A percentile compares a stretch with the other conserved stretches of the same genome.
phyloP scores from a whole-genome alignment of 2,888 invertebrate species.

The Heliconius aoede region DNA sequence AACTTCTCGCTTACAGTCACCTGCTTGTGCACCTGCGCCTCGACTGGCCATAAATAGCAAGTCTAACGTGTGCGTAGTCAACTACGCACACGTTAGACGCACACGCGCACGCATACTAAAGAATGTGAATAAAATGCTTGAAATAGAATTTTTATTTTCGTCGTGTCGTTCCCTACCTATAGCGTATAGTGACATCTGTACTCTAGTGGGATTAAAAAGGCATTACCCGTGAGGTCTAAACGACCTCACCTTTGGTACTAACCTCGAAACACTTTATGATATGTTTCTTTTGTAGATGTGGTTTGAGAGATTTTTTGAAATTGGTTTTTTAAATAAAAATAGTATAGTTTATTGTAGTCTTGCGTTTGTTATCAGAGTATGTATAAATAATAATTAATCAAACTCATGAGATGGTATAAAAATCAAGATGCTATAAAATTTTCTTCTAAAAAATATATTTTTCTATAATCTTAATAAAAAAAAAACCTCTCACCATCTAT shows the following conservation, averaged over 20 bases:
- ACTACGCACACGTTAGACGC: too few species aligned
- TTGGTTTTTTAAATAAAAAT: neutral
- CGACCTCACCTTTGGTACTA: neutral
- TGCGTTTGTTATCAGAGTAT: too few species aligned
- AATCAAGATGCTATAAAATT: neutral
- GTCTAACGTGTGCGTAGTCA: too few species aligned
- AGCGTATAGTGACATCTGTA: slow-evolving; percentile 36
- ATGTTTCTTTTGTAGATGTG: neutral
- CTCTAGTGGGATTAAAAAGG: slow-evolving; percentile 35
- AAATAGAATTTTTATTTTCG: slow-evolving; percentile 42
- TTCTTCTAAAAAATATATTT: neutral
- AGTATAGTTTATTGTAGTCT: too few species aligned
- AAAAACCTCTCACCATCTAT: neutral
- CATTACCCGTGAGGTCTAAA: slow-evolving; percentile 26
- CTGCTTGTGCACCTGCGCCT: too few species aligned
- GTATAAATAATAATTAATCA: too few species aligned
- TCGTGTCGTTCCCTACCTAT: slow-evolving; percentile 29
- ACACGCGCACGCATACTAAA: slow-evolving; percentile 11
- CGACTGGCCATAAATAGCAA: neutral
- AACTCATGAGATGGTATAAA: too few species aligned
- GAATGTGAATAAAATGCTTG: slow-evolving; percentile 36
- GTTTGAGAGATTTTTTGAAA: neutral
- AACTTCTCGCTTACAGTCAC: too few species aligned
- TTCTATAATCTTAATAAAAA: neutral
- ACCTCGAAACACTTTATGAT: neutral